These are phyloP conservation scores for Himalopsyche japonica DNA, from an alignment of 2,888 invertebrate genomes.

Conservation along the genomic window DNA sequence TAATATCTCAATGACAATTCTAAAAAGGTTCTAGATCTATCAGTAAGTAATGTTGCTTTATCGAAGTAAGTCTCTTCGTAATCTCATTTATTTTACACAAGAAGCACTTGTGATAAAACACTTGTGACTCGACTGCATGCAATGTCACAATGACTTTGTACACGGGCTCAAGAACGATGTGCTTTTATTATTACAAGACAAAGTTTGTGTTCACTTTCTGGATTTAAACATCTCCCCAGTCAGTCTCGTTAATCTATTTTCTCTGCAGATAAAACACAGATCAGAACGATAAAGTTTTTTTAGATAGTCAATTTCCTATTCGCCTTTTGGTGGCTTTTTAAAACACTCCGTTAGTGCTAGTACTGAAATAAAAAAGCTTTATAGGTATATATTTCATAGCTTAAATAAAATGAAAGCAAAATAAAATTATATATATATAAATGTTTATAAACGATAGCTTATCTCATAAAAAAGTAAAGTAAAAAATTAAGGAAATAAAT, in stretches of 20 bases:
- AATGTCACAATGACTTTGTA: conserved; percentile 11
- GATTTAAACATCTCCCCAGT: neutral
- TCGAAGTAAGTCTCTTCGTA: neutral
- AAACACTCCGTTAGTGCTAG: neutral
- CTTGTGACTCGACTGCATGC: conserved; percentile 1
- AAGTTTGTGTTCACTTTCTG: conserved; percentile 8
- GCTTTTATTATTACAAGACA: conserved; percentile 17
- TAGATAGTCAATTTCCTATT: neutral
- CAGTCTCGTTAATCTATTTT: neutral
- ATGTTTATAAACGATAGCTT: too few relatives aligned
- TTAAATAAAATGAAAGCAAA: too few relatives aligned
- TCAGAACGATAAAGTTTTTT: neutral
- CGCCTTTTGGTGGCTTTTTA: neutral
- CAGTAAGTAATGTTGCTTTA: neutral
- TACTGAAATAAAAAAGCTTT: neutral
- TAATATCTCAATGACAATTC: too few relatives aligned
- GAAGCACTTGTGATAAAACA: neutral
- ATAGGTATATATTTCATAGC: too few relatives aligned
- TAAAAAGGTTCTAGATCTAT: too few relatives aligned
- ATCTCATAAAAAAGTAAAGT: too few relatives aligned
- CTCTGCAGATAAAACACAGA: neutral
- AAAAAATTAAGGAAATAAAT: too few relatives aligned
- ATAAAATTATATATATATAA: too few relatives aligned
- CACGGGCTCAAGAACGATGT: conserved; percentile 16
- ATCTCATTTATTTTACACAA: conserved; percentile 12